Evolutionary conservation across 1,140 invertebrate species (phyloP).

Genomic region (Micrasema minimum): DNA sequence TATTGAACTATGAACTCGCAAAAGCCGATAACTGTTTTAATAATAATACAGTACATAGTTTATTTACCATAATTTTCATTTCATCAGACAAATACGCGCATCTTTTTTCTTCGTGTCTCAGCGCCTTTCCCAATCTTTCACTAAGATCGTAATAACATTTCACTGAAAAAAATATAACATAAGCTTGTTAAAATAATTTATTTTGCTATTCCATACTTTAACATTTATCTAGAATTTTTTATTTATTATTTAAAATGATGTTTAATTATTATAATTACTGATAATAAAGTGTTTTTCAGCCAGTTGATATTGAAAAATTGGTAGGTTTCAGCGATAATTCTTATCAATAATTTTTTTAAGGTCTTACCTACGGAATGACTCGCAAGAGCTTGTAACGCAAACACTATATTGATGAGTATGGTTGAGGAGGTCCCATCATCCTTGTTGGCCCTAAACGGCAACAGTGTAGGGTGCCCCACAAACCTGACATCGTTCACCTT

Average conservation of each 20-base stretch:
- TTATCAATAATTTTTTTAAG: too few species aligned
- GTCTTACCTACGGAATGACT: constrained; percentile 85
- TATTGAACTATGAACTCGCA: too few species aligned
- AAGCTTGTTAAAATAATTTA: too few species aligned
- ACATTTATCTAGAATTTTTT: too few species aligned
- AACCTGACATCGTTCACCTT: constrained; percentile 96
- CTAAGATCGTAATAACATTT: constrained; percentile 96
- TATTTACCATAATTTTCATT: constrained; percentile 86
- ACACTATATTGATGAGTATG: constrained; percentile 91
- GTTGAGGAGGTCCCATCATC: constrained; percentile 74
- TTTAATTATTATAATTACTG: too few species aligned
- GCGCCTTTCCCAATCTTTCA: constrained; percentile 87
- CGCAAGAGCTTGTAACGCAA: constrained; percentile 89
- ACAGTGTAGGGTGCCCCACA: constrained; percentile 89
- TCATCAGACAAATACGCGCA: constrained; percentile 90
- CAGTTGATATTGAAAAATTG: too few species aligned
- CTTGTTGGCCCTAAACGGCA: constrained; percentile 73
- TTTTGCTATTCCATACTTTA: too few species aligned
- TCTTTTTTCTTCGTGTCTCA: constrained; percentile 90
- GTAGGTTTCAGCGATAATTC: too few species aligned
- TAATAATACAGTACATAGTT: constrained; percentile 9
- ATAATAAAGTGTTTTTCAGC: too few species aligned
- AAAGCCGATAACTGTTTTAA: too few species aligned
- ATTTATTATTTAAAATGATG: too few species aligned
- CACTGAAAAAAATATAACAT: constrained; percentile 65